Evolutionary conservation across 2,888 invertebrate genomes (phyloP), one percentile per base, ranked within the genome.

Genomic region (Pomacea canaliculata): DNA sequence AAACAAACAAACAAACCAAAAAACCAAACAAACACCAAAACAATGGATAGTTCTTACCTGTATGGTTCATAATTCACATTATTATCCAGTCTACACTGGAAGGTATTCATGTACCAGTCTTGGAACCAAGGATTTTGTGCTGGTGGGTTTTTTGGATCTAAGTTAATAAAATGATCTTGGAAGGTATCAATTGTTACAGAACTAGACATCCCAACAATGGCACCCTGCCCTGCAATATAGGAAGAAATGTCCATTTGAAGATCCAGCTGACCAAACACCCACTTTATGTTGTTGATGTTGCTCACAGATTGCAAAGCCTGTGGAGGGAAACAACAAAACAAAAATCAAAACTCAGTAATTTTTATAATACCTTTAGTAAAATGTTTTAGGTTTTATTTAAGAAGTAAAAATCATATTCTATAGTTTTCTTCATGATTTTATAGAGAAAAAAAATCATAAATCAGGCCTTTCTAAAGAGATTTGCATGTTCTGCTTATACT

Each of bases 71-170:
- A 84, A 49, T 76, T 82, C 7, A 84, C 76, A 7, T 78, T 81
- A 62, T 65, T 46, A n/a, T n/a, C n/a, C 9, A 84, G 78, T 46
- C 27, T 60, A 66, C 86, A 86, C 46, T 81, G 62, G 68, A 83
- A 76, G 12, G 67, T 81, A n/a, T 81, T 81, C 86, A 88, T 88
- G 78, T 85, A 89, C 89, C 89, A 89, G 67, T 89, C 86, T 13
- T 76, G 65, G 76, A 83, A 86, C 87, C 87, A 88, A 1, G 89
- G 88, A 76, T 88, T 87, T 13, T 86, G 84, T 1, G 84, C 80
- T 5, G 74, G 67, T 0, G 83, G 81, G 8, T 82, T 81, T 37
- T 70, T 82, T 66, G 81, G 78, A 46, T 83, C 75, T 0, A 86
- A 59, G 10, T 46, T 70, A 5, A 80, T 79, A 79, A 85, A 88